A percentile compares a stretch with the other conserved stretches of the same genome.
Conservation (phyloP, 2,797 vertebrate genomes). For the Sitta carolinensis region DNA sequence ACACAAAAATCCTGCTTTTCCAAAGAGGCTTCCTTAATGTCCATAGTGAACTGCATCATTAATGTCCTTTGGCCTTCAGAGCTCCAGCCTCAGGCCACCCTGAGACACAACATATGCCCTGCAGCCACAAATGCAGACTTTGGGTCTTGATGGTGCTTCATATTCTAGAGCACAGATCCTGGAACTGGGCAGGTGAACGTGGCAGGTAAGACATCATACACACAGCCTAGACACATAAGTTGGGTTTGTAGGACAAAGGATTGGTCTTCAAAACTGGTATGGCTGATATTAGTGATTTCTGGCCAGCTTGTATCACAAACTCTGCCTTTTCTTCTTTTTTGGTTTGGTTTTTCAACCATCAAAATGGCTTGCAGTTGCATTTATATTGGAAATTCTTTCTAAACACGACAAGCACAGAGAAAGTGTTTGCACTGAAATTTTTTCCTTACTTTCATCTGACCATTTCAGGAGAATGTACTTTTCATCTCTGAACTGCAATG, state of each 20-base stretch:
- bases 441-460: background rate
- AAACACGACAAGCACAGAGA: background rate
- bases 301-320: background rate
- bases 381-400: background rate
- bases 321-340: background rate
- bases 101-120: fast-evolving
- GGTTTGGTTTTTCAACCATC: background rate
- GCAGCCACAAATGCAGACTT: background rate
- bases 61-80: background rate
- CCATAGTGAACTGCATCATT: background rate
- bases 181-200: fast-evolving
- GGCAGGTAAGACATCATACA: background rate
- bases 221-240: fast-evolving
- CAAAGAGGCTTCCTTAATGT: background rate
- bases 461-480: background rate
- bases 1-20: background rate
- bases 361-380: background rate
- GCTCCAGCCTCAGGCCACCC: background rate
- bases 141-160: fast-evolving
- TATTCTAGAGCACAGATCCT: fast-evolving
- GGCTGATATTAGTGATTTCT: background rate
- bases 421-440: background rate
- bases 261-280: background rate
- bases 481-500: background rate
- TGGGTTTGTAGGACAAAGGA: background rate